Percentiles rank a stretch among this genome's conserved stretches.
phyloP scores from a whole-genome alignment of 1,140 invertebrate species.

The Eurosta solidaginis region DNA sequence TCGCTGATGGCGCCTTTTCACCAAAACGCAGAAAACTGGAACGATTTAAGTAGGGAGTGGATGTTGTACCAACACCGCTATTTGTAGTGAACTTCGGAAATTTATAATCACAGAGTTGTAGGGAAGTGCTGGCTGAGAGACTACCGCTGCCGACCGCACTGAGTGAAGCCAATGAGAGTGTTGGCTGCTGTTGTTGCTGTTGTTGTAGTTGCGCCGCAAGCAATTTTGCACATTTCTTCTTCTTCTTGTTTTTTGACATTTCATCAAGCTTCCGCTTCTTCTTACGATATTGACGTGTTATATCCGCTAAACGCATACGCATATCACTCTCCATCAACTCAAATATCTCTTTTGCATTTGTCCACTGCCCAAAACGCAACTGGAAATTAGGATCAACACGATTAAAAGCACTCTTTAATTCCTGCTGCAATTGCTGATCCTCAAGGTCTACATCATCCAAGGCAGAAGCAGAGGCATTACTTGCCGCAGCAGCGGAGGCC shows the following conservation, averaged over 20 bases:
- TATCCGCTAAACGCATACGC: slow-evolving; percentile 75
- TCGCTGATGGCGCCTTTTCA: neutral
- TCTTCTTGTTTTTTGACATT: slow-evolving; percentile 62
- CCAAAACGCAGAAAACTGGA: slow-evolving; percentile 50
- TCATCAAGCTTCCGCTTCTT: slow-evolving; percentile 80
- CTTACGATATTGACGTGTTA: slow-evolving; percentile 80
- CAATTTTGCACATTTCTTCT: slow-evolving; percentile 48
- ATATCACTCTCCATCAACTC: slow-evolving; percentile 79
- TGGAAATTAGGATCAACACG: slow-evolving; percentile 51
- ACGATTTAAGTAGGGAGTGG: slow-evolving; percentile 40
- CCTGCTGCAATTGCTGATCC: slow-evolving; percentile 58
- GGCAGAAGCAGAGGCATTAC: neutral
- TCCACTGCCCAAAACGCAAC: slow-evolving; percentile 59
- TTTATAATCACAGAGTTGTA: slow-evolving; percentile 50
- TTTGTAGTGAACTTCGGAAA: slow-evolving; percentile 41
- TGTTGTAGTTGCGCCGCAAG: slow-evolving; percentile 34
- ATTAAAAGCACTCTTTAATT: slow-evolving; percentile 50
- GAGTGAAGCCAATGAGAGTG: slow-evolving; percentile 37
- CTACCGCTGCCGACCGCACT: neutral
- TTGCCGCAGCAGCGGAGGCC: slow-evolving; percentile 27
- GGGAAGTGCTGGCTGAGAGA: slow-evolving; percentile 39
- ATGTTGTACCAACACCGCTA: neutral
- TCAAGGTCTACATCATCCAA: slow-evolving; percentile 47
- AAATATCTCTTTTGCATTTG: slow-evolving; percentile 65
- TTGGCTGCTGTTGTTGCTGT: slow-evolving; percentile 40